Percentiles rank a stretch among this genome's conserved stretches.
Evolutionary conservation across 2,797 vertebrate genomes (phyloP).

Genomic region (Megalops cyprinoides): DNA sequence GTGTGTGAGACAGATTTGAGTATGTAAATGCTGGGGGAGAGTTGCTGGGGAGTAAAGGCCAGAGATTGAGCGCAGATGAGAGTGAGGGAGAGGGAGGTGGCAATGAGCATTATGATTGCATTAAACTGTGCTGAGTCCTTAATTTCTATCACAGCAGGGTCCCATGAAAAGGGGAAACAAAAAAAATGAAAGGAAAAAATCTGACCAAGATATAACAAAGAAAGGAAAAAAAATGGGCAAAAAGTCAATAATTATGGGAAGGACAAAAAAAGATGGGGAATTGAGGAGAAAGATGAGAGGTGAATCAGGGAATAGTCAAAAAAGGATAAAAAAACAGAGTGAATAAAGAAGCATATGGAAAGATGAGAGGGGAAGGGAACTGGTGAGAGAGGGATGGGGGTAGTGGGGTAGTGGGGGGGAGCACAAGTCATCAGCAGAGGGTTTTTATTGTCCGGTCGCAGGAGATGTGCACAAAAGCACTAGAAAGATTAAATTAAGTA

Average conservation of each 20-base stretch:
- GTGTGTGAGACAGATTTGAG: slow-evolving; percentile 72
- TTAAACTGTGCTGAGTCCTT: slow-evolving; percentile 62
- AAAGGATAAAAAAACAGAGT: slow-evolving; percentile 33
- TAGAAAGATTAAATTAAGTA: slow-evolving; percentile 99
- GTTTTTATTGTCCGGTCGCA: slow-evolving; percentile 93
- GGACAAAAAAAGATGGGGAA: slow-evolving; percentile 55
- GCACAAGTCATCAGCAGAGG: slow-evolving; percentile 79
- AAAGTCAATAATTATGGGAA: slow-evolving; percentile 53
- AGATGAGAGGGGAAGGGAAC: slow-evolving; percentile 63
- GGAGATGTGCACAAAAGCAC: slow-evolving; percentile 94
- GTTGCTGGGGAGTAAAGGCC: slow-evolving; percentile 38
- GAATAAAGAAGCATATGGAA: slow-evolving; percentile 75
- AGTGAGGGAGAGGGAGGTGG: slow-evolving; percentile 32
- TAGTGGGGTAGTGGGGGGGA: slow-evolving; percentile 51
- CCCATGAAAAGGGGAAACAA: slow-evolving; percentile 44
- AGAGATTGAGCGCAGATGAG: slow-evolving; percentile 33
- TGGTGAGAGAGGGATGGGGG: slow-evolving; percentile 48
- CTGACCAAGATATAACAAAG: too few species aligned
- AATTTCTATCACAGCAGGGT: slow-evolving; percentile 59
- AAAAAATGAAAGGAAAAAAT: slow-evolving; percentile 48
- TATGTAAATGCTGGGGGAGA: slow-evolving; percentile 65
- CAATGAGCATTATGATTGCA: slow-evolving; percentile 52
- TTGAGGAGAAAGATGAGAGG: slow-evolving; percentile 56
- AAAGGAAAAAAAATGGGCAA: slow-evolving; percentile 43
- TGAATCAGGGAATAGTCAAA: slow-evolving; percentile 70